Evolutionary conservation across 2,113 vertebrate genomes (phyloP), one percentile per base, ranked within the genome.

Genomic region (Pyxicephalus adspersus): DNA sequence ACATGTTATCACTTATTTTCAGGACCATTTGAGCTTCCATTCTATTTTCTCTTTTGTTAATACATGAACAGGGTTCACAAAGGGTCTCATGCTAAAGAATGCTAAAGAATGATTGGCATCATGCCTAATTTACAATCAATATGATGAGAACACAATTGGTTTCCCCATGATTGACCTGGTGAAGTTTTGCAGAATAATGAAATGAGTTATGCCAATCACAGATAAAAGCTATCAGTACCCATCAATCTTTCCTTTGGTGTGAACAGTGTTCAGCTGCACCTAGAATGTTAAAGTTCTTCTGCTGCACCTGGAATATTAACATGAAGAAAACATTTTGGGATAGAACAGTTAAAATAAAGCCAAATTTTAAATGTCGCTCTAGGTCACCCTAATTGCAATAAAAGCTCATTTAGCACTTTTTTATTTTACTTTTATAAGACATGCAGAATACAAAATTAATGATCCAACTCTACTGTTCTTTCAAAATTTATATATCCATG

Each of bases 41-140:
- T 64, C 45, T 31, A 38, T 54, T 54, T 64, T 71, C 50, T 20
- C 29, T 38, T 72, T 72, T 81, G 60, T 64, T 50, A 15, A 63
- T 73, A 19, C 0, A 18, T 31, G 68, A 72, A 28, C 70, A 9
- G 19, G 22, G 22, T 54, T 64, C 78, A 81, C 34, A 81, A n/a
- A 64, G 13, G 22, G 22, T 22, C 55, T 71, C 57, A 52, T 72
- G 57, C 19, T 25, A 72, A 50, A 23, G 78, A 64, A 73, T 73
- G 67, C 25, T 26, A 81, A 51, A 34, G 68, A 65, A 81, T 81
- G 79, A 81, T 65, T 81, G 79, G 22, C 70, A 81, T 55, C n/a
- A 50, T 52, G 60, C 28, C 66, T 82, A 82, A 66, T 82, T 45
- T 82, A 82, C 70, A 82, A 82, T 75, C 80, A 82, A 82, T 82